Evolutionary conservation across 2,113 vertebrate species (phyloP).

Genomic region (Aramus guarauna): DNA sequence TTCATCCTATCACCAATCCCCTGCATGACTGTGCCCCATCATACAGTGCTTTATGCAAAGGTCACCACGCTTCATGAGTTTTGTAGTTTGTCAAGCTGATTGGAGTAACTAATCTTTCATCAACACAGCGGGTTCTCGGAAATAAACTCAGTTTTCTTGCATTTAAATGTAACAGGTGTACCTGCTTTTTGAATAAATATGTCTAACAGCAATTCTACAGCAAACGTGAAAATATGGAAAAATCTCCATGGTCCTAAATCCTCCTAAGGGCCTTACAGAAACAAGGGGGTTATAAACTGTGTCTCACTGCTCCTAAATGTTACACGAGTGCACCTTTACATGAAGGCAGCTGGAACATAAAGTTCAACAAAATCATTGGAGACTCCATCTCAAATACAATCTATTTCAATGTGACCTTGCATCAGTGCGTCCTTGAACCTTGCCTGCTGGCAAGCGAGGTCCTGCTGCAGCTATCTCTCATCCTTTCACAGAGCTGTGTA

Average conservation of each 20-base stretch:
- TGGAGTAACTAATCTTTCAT: background rate
- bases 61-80: background rate
- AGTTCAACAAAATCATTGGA: background rate
- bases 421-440: background rate
- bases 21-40: background rate
- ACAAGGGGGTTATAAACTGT: background rate
- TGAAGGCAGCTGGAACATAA: background rate
- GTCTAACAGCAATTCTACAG: background rate
- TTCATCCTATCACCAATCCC: background rate
- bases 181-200: background rate
- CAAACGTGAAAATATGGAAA: background rate
- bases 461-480: background rate
- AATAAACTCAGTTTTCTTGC: background rate
- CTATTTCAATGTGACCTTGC: background rate
- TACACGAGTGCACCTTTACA: background rate
- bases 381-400: background rate
- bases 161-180: background rate
- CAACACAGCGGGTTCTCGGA: background rate
- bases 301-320: background rate
- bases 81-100: background rate
- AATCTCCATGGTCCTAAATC: background rate
- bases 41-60: background rate
- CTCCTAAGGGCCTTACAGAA: background rate
- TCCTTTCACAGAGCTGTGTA: background rate
- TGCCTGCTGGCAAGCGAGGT: background rate